A percentile compares a stretch with the other conserved stretches of the same genome.
phyloP scores from a whole-genome alignment of 2,797 vertebrate species.

The Acipenser transmontanus region DNA sequence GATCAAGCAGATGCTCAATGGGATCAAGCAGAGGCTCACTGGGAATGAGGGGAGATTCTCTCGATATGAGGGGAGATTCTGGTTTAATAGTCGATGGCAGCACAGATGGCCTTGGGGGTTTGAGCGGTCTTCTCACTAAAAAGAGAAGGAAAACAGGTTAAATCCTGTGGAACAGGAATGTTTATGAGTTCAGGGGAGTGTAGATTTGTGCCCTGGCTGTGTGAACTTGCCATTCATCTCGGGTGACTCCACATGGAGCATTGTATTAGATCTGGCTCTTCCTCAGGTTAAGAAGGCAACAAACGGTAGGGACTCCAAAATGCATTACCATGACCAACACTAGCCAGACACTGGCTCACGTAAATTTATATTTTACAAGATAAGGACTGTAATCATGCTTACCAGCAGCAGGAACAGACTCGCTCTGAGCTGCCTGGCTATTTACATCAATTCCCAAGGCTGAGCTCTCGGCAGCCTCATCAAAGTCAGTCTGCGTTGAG shows the following conservation, averaged over 20 bases:
- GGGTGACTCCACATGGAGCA: too few species aligned
- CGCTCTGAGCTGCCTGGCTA: slow-evolving; percentile 37
- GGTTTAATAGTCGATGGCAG: slow-evolving; percentile 25
- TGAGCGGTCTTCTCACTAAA: slow-evolving; percentile 64
- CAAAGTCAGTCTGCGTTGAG: slow-evolving; percentile 80
- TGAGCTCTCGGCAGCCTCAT: slow-evolving; percentile 42
- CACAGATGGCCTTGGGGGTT: slow-evolving; percentile 64
- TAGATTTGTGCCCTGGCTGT: too few species aligned
- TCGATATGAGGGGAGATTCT: neutral
- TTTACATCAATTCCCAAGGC: slow-evolving; percentile 51
- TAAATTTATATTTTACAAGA: too few species aligned
- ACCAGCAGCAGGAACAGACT: slow-evolving; percentile 50
- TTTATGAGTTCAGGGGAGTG: too few species aligned
- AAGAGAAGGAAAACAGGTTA: slow-evolving; percentile 28
- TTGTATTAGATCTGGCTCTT: too few species aligned
- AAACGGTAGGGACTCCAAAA: too few species aligned
- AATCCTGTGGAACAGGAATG: neutral
- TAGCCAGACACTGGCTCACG: too few species aligned
- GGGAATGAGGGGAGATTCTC: neutral
- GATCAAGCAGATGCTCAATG: neutral
- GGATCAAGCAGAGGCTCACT: neutral
- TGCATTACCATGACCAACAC: too few species aligned
- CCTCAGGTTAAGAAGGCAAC: too few species aligned
- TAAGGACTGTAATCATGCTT: slow-evolving; percentile 16
- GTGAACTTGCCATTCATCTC: too few species aligned